Evolutionary conservation across 2,797 vertebrate genomes (phyloP).

Genomic region (Gallinago stenura): DNA sequence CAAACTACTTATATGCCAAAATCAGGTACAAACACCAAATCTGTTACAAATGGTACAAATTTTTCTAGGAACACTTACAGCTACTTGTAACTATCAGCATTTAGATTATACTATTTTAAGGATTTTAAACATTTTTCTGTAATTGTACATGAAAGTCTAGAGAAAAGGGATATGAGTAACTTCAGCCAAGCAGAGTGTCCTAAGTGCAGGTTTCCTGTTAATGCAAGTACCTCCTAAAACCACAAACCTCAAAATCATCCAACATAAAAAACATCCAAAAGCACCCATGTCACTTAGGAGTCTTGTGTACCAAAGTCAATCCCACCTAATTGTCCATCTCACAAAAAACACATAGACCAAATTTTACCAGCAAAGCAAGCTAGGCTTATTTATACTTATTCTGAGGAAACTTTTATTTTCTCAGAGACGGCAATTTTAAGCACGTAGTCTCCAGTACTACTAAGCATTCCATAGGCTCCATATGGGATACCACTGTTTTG

Average conservation of each 20-base stretch:
- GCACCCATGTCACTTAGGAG: background rate
- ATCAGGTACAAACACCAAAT: background rate
- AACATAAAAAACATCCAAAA: background rate
- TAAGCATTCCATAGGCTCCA: background rate
- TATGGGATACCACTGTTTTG: background rate
- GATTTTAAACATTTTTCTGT: background rate
- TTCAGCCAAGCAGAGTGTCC: background rate
- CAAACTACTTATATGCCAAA: background rate
- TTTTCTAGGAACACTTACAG: background rate
- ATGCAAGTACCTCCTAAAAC: background rate
- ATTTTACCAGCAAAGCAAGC: background rate
- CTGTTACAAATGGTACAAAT: background rate
- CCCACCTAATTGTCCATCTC: background rate
- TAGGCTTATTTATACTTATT: background rate
- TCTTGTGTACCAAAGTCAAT: background rate
- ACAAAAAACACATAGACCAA: rapidly evolving
- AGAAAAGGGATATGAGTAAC: background rate
- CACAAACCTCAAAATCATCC: background rate
- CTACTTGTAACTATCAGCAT: background rate
- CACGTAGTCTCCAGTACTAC: background rate
- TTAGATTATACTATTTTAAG: background rate
- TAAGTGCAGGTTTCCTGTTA: background rate
- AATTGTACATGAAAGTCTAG: background rate
- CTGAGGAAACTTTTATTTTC: background rate
- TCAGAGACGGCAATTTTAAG: background rate